A percentile compares a stretch with the other conserved stretches of the same genome.
These are phyloP conservation scores for Athripsodes cinereus DNA, from an alignment of 2,888 invertebrate genomes.

Conservation along the genomic window DNA sequence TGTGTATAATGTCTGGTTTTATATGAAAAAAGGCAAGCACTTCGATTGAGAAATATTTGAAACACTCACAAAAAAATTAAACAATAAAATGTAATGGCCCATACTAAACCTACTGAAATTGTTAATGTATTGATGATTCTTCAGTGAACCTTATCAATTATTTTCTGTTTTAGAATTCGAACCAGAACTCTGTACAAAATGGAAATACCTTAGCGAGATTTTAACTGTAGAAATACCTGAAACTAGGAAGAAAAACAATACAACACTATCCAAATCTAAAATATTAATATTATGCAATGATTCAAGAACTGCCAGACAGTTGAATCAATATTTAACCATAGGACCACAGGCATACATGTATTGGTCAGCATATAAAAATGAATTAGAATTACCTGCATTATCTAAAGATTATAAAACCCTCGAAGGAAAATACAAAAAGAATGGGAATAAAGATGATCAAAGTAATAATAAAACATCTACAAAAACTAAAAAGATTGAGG, in stretches of 20 bases:
- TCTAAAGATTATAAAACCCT: slow-evolving; percentile 47
- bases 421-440: slow-evolving; percentile 31
- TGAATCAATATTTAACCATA: slow-evolving; percentile 63
- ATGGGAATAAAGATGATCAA: background rate
- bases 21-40: background rate
- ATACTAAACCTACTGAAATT: background rate
- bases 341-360: slow-evolving; percentile 60
- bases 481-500: slow-evolving; percentile 5
- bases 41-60: no score
- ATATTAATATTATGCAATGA: slow-evolving; percentile 83
- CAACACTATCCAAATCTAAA: slow-evolving; percentile 38
- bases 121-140: background rate
- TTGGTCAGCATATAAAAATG: slow-evolving; percentile 54
- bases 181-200: slow-evolving; percentile 86
- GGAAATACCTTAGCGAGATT: slow-evolving; percentile 77
- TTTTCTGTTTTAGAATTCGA: slow-evolving; percentile 55
- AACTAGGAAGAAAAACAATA: slow-evolving; percentile 53
- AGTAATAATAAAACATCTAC: background rate
- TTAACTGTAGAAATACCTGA: slow-evolving; percentile 73
- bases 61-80: no score
- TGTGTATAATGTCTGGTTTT: background rate
- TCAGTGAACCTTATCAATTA: background rate
- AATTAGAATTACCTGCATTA: slow-evolving; percentile 52
- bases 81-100: no score
- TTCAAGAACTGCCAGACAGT: slow-evolving; percentile 72